A percentile compares a stretch with the other conserved stretches of the same genome.
Conservation (phyloP, 1,140 invertebrate genomes). For the Babylonia areolata region DNA sequence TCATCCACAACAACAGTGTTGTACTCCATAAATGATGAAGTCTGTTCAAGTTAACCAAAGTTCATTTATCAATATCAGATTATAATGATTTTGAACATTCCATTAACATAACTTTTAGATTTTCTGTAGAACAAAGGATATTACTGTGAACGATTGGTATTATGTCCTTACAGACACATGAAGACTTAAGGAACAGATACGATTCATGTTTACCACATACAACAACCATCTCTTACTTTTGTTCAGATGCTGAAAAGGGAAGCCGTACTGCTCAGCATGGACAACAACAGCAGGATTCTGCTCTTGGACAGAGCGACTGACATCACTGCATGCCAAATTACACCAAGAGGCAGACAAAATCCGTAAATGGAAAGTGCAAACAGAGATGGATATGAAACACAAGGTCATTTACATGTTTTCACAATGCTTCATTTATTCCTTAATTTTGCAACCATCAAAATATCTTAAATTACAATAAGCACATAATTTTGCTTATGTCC, state of each 20-base stretch:
- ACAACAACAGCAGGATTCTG: conserved; percentile 40
- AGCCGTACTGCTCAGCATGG: background rate
- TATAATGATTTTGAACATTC: background rate
- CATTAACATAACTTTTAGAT: background rate
- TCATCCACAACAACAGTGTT: no score
- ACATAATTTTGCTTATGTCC: no score
- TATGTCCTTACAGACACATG: background rate
- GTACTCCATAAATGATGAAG: no score
- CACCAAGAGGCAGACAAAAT: conserved; percentile 73
- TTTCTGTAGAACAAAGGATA: background rate
- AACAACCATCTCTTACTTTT: background rate
- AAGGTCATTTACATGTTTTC: conserved; percentile 60
- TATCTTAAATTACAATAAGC: no score
- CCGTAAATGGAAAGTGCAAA: conserved; percentile 73
- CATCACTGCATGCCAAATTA: conserved; percentile 68
- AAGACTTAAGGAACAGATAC: background rate
- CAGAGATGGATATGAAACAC: conserved; percentile 71
- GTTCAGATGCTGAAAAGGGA: background rate
- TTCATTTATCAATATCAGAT: background rate
- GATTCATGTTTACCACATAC: background rate
- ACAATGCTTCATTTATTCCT: no score
- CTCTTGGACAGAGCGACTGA: conserved; percentile 55
- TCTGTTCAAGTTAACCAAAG: no score
- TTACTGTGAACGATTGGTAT: background rate
- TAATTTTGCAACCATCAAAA: no score